phyloP scores from a whole-genome alignment of 2,113 vertebrate genomes.

The Strigops habroptila region DNA sequence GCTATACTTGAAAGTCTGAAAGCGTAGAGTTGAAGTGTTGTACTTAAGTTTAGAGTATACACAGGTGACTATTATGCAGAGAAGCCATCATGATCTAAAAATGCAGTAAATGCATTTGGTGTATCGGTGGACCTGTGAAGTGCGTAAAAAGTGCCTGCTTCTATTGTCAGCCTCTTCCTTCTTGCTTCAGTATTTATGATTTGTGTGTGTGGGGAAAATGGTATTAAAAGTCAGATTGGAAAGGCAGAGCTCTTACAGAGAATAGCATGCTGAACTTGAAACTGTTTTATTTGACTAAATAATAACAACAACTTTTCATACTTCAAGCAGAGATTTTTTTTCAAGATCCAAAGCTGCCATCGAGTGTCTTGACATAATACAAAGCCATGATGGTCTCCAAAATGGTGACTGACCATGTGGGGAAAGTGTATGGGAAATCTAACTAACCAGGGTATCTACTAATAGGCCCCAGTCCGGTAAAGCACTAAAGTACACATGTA shows the following conservation, averaged over 20 bases:
- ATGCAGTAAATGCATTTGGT: not conserved
- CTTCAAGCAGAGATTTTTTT: conserved; percentile 25
- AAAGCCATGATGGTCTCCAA: conserved; percentile 37
- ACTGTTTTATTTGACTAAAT: not conserved
- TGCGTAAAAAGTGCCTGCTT: not conserved
- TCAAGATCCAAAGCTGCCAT: conserved; percentile 42
- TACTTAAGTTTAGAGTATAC: not conserved
- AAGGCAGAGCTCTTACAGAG: not conserved
- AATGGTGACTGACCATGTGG: conserved; percentile 14
- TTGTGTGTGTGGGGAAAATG: not conserved
- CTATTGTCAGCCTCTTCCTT: not conserved
- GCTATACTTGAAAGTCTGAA: not conserved
- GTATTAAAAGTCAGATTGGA: not conserved
- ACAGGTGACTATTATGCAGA: not conserved
- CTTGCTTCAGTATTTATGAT: not conserved
- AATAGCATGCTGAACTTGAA: not conserved
- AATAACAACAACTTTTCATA: not conserved
- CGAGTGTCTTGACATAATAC: conserved; percentile 29
- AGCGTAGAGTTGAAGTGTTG: not conserved
- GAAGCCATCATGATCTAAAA: not conserved
- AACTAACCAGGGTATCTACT: conserved; percentile 40
- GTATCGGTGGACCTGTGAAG: not conserved
- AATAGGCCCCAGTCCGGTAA: conserved; percentile 44
- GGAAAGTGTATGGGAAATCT: conserved; percentile 34
- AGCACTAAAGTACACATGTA: conserved; percentile 28